These are phyloP conservation scores for Hartigia nigra DNA, from an alignment of 2,888 invertebrate species.

Conservation along the genomic window DNA sequence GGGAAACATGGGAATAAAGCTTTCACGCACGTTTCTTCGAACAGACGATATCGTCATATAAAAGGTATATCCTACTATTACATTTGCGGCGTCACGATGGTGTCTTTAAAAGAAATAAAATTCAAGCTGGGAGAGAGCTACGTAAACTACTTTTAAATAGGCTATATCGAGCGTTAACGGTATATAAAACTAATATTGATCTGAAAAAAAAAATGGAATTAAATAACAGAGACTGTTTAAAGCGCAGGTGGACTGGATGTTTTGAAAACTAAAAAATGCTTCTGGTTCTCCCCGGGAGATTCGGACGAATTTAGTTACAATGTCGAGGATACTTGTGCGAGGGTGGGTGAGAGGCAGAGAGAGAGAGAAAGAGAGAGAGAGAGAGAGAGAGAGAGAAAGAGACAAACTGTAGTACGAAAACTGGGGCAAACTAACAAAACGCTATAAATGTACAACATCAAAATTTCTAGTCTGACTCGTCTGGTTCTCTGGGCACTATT, in stretches of 20 bases:
- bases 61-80: neutral
- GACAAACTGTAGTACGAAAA: constrained; percentile 11
- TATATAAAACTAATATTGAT: neutral
- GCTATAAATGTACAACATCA: neutral
- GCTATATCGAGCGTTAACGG: neutral
- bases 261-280: neutral
- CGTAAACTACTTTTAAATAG: neutral
- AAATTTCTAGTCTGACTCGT: neutral
- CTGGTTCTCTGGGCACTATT: neutral
- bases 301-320: neutral
- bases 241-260: neutral
- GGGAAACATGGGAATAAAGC: neutral
- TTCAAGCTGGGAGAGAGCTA: neutral
- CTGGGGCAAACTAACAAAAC: constrained; percentile 37
- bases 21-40: neutral
- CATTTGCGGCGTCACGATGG: neutral
- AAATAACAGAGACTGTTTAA: neutral
- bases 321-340: neutral
- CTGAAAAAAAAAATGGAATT: neutral
- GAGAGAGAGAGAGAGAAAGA: neutral
- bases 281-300: neutral
- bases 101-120: neutral
- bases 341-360: no score
- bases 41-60: neutral
- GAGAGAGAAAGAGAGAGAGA: neutral